A percentile compares a stretch with the other conserved stretches of the same genome.
Conservation (phyloP, 2,888 invertebrate species). For the Drosophila nr. perissopoda region DNA sequence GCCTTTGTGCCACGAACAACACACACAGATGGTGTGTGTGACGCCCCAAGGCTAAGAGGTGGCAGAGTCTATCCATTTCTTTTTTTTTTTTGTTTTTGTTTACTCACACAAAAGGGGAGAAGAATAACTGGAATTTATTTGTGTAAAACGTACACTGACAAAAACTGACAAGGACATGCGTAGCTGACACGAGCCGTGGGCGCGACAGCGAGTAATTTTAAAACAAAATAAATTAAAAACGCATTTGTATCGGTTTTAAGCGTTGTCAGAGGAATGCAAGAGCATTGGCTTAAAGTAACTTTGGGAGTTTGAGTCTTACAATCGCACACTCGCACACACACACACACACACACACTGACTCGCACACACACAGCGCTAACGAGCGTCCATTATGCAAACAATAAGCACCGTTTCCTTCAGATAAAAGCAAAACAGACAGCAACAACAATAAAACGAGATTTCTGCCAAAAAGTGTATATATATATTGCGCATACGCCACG, state of each 20-base stretch:
- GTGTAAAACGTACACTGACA: constrained; percentile 70
- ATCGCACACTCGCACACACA: constrained; percentile 8
- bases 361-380: constrained; percentile 64
- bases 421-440: constrained; percentile 57
- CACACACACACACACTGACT: constrained; percentile 6
- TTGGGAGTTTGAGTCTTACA: neutral
- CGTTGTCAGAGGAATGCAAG: constrained; percentile 39
- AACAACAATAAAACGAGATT: constrained; percentile 29
- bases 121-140: constrained; percentile 70
- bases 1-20: constrained; percentile 39
- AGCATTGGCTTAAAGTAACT: constrained; percentile 32
- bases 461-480: constrained; percentile 43
- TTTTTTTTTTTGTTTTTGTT: neutral
- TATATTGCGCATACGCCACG: constrained; percentile 67
- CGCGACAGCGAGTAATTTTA: constrained; percentile 22
- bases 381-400: constrained; percentile 82
- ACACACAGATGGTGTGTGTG: constrained; percentile 27
- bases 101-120: constrained; percentile 15
- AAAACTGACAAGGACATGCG: constrained; percentile 38
- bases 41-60: constrained; percentile 35
- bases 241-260: constrained; percentile 84
- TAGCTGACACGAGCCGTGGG: constrained; percentile 32
- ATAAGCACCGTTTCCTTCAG: constrained; percentile 76
- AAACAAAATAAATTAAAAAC: constrained; percentile 84
- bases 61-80: constrained; percentile 18